These are phyloP conservation scores for Pseudoips prasinana DNA, from an alignment of 2,888 invertebrate genomes.

Conservation along the genomic window DNA sequence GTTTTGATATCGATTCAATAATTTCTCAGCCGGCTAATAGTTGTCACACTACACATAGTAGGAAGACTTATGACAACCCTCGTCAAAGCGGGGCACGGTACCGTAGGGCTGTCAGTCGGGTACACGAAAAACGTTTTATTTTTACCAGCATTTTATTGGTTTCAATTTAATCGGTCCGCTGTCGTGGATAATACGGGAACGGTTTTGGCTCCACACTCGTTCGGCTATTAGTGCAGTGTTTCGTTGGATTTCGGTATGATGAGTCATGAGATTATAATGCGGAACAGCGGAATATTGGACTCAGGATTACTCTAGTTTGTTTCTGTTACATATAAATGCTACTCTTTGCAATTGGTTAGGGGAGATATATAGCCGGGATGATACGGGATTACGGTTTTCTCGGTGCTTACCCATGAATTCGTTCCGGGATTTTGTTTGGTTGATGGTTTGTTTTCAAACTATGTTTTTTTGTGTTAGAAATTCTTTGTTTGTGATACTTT, in stretches of 20 bases:
- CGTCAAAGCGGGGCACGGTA: slow-evolving; percentile 50
- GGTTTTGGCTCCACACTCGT: slow-evolving; percentile 38
- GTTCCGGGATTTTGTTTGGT: too few relatives aligned
- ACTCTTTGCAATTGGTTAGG: background rate
- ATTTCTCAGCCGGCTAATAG: slow-evolving; percentile 17
- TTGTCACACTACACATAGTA: slow-evolving; percentile 28
- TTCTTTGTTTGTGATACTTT: too few relatives aligned
- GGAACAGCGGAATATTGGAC: slow-evolving; percentile 23
- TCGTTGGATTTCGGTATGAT: slow-evolving; percentile 44
- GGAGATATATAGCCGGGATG: too few relatives aligned
- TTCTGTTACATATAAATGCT: slow-evolving; percentile 13
- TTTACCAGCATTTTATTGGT: slow-evolving; percentile 73
- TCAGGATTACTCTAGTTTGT: slow-evolving; percentile 16
- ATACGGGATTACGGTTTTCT: too few relatives aligned
- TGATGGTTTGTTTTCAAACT: too few relatives aligned
- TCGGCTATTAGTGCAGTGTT: slow-evolving; percentile 46
- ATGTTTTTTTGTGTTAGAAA: too few relatives aligned
- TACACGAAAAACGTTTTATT: slow-evolving; percentile 75
- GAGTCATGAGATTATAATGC: slow-evolving; percentile 47
- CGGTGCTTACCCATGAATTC: too few relatives aligned
- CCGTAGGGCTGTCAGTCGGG: slow-evolving; percentile 46
- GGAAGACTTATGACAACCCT: slow-evolving; percentile 80
- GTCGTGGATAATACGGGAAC: slow-evolving; percentile 50
- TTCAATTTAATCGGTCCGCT: slow-evolving; percentile 74
- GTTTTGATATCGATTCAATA: too few relatives aligned